These are phyloP conservation scores for Aphis gossypii DNA, from an alignment of 1,140 invertebrate species.

Conservation along the genomic window DNA sequence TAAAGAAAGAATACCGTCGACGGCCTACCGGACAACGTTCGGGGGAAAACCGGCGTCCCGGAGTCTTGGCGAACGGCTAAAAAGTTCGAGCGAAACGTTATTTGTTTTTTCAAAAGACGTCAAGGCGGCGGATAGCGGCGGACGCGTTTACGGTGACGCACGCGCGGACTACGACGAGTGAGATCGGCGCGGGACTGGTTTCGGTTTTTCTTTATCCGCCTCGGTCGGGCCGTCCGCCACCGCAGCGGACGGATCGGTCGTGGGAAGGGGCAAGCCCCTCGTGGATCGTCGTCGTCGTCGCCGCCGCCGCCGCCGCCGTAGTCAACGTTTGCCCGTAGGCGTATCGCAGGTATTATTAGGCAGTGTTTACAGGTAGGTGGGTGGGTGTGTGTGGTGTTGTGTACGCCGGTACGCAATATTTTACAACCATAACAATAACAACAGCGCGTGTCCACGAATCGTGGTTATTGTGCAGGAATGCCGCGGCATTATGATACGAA, in stretches of 20 bases:
- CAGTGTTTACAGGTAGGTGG: neutral
- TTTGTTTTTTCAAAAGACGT: neutral
- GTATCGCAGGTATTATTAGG: neutral
- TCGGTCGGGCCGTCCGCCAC: neutral
- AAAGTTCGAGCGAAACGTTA: neutral
- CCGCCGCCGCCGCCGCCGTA: neutral
- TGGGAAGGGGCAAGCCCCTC: conserved; percentile 15
- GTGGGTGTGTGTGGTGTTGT: too few relatives aligned
- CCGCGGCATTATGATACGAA: neutral
- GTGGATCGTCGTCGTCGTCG: neutral
- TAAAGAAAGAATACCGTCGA: neutral
- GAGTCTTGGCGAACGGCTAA: neutral
- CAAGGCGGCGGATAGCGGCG: neutral
- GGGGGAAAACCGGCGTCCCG: neutral
- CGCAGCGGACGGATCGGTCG: neutral
- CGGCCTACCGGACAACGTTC: neutral
- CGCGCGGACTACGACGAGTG: neutral
- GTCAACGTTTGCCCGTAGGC: neutral
- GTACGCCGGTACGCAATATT: neutral
- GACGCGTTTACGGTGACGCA: neutral
- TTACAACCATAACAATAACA: neutral
- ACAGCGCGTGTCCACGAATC: neutral
- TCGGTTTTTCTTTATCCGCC: neutral
- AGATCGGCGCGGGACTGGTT: conserved; percentile 42
- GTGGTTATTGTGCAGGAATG: neutral